phyloP scores from a whole-genome alignment of 2,888 invertebrate species.

The Abrostola tripartita region DNA sequence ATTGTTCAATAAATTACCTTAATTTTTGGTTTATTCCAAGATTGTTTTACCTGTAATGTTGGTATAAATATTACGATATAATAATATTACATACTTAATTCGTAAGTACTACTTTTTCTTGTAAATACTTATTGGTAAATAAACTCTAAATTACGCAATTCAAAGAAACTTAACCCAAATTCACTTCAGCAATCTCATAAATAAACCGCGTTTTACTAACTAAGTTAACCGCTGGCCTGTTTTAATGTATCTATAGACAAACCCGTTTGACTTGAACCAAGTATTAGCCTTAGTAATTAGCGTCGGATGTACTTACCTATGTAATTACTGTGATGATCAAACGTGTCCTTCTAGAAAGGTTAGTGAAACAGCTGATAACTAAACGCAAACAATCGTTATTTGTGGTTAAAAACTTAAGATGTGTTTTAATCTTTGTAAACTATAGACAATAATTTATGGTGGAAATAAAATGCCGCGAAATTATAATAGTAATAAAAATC shows the following conservation, averaged over 20 bases:
- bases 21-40: too few species aligned
- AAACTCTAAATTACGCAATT: not conserved
- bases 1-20: too few species aligned
- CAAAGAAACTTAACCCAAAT: conserved; percentile 35
- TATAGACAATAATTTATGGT: not conserved
- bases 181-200: conserved; percentile 12
- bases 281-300: conserved; percentile 13
- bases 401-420: conserved; percentile 24
- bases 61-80: too few species aligned
- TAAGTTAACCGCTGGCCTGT: conserved; percentile 27
- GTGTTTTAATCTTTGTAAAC: conserved; percentile 11
- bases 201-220: conserved; percentile 20
- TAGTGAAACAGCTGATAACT: conserved; percentile 35
- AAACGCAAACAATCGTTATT: conserved; percentile 28
- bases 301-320: not conserved
- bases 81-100: too few species aligned
- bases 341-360: conserved; percentile 25
- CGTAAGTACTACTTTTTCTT: too few species aligned
- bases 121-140: not conserved
- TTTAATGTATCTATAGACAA: conserved; percentile 18
- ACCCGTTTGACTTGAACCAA: conserved; percentile 26
- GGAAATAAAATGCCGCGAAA: too few species aligned
- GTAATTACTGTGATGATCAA: conserved; percentile 34
- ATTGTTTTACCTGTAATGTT: too few species aligned
- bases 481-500: too few species aligned